phyloP scores from a whole-genome alignment of 2,113 vertebrate genomes.

The Stegastes partitus region DNA sequence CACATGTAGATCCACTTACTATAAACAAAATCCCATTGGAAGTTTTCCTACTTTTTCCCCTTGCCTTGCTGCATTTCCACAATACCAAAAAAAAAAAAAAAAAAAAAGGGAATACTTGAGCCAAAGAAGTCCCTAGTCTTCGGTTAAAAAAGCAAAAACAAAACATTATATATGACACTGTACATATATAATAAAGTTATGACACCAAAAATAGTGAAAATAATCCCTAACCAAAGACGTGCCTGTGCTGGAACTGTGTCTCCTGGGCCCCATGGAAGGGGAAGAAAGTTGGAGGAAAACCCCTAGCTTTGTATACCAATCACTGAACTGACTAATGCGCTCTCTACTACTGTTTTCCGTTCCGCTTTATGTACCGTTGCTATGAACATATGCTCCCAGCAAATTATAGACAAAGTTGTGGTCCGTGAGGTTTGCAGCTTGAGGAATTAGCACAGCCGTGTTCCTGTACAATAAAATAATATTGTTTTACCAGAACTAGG shows the following conservation, averaged over 20 bases:
- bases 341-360: slow-evolving; percentile 85
- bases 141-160: slow-evolving; percentile 29
- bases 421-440: slow-evolving; percentile 85
- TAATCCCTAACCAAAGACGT: slow-evolving; percentile 50
- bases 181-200: slow-evolving; percentile 43
- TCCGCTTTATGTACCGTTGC: slow-evolving; percentile 85
- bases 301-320: slow-evolving; percentile 82
- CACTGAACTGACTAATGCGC: slow-evolving; percentile 80
- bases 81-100: slow-evolving; percentile 11
- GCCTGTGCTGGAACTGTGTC: slow-evolving; percentile 52
- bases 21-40: background rate
- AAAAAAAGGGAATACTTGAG: background rate
- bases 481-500: slow-evolving; percentile 84
- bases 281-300: slow-evolving; percentile 78
- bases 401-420: slow-evolving; percentile 86
- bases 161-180: background rate
- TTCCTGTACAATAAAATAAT: slow-evolving; percentile 85
- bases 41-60: slow-evolving; percentile 13
- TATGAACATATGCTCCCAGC: slow-evolving; percentile 84
- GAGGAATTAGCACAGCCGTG: slow-evolving; percentile 83
- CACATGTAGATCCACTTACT: background rate
- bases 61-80: slow-evolving; percentile 7
- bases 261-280: slow-evolving; percentile 71
- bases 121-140: background rate
- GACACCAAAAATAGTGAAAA: slow-evolving; percentile 63